These are phyloP conservation scores for Campoplex capitator DNA, from an alignment of 2,888 invertebrate species.

Conservation along the genomic window DNA sequence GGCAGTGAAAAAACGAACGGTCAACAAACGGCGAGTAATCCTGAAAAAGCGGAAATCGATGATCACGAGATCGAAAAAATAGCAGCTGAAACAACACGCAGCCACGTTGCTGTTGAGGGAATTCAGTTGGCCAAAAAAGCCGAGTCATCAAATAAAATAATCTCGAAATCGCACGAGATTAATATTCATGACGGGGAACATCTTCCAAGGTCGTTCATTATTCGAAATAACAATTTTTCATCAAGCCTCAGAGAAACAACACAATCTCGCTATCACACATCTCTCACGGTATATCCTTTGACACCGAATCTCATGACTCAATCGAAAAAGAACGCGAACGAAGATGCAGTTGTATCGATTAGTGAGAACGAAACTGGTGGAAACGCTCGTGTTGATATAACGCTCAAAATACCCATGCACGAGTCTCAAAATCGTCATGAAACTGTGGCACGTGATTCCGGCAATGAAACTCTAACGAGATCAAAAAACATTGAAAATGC, in stretches of 20 bases:
- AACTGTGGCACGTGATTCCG: constrained; percentile 30
- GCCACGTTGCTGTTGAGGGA: neutral
- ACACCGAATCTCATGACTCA: constrained; percentile 7
- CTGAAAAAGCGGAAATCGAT: neutral
- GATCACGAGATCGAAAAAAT: neutral
- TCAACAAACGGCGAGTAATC: neutral
- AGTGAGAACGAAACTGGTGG: constrained; percentile 53
- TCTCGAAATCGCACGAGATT: constrained; percentile 12
- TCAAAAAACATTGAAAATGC: constrained; percentile 6
- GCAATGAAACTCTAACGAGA: constrained; percentile 16
- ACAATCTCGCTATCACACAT: neutral
- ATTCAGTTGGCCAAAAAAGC: neutral
- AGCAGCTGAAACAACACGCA: neutral
- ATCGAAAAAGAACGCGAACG: constrained; percentile 21
- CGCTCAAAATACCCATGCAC: constrained; percentile 56
- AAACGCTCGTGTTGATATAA: constrained; percentile 58
- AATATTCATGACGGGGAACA: constrained; percentile 6
- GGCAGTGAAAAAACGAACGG: neutral
- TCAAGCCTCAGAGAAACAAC: neutral
- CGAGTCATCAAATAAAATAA: neutral
- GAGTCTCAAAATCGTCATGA: constrained; percentile 35
- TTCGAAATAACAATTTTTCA: constrained; percentile 16
- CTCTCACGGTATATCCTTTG: neutral
- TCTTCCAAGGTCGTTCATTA: neutral
- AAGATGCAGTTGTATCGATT: constrained; percentile 57